Percentiles rank a stretch among this genome's conserved stretches.
These are phyloP conservation scores for Cryptotermes secundus DNA, from an alignment of 1,140 invertebrate genomes.

Conservation along the genomic window DNA sequence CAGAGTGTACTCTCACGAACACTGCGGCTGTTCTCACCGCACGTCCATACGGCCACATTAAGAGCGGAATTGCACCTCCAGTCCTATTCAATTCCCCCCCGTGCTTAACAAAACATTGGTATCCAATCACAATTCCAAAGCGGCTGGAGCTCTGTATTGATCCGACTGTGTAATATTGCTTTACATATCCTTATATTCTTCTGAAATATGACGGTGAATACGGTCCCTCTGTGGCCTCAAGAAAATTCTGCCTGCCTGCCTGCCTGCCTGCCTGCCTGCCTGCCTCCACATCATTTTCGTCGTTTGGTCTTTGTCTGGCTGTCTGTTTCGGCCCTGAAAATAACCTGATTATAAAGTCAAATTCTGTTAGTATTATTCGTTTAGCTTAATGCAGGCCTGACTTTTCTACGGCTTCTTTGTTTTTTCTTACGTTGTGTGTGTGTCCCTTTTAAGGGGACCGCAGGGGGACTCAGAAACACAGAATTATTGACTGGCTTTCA, in stretches of 20 bases:
- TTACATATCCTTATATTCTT: neutral
- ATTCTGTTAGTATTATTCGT: neutral
- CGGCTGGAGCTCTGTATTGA: neutral
- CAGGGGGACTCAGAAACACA: too few relatives aligned
- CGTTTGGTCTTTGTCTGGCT: neutral
- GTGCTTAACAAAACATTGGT: too few relatives aligned
- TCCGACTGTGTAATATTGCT: neutral
- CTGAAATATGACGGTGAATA: neutral
- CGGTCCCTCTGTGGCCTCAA: neutral
- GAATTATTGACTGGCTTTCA: too few relatives aligned
- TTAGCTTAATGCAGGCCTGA: neutral
- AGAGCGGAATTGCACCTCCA: neutral
- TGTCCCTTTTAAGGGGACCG: neutral
- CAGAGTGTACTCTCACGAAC: too few relatives aligned
- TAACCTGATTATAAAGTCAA: neutral
- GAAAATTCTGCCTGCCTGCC: neutral
- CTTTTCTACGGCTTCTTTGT: neutral
- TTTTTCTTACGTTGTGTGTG: too few relatives aligned
- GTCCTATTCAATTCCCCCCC: neutral
- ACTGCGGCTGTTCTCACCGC: neutral
- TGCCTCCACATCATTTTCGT: neutral
- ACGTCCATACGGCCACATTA: too few relatives aligned
- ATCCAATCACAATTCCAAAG: too few relatives aligned
- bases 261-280: too few relatives aligned
- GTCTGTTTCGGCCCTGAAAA: neutral